Conservation (phyloP, 2,797 vertebrate genomes). For the Agapornis canus region DNA sequence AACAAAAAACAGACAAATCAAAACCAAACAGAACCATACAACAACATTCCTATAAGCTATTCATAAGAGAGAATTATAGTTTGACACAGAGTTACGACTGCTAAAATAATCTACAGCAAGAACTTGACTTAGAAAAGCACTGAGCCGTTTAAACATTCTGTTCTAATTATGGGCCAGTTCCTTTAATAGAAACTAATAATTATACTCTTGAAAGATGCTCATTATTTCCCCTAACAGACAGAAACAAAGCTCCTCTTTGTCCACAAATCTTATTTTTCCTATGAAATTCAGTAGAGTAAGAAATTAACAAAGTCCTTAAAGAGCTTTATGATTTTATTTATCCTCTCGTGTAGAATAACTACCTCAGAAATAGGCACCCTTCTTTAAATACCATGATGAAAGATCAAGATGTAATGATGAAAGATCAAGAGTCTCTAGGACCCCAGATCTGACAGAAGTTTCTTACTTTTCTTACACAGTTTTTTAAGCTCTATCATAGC, state of each 20-base stretch:
- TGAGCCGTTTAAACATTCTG: not conserved
- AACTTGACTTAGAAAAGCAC: not conserved
- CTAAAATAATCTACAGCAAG: not conserved
- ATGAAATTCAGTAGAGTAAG: not conserved
- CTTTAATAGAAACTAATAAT: not conserved
- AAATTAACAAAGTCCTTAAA: not conserved
- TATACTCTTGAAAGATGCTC: not conserved
- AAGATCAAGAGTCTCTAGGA: not conserved
- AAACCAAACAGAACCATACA: not conserved
- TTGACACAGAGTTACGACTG: not conserved
- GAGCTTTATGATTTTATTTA: not conserved
- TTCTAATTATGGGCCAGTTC: not conserved
- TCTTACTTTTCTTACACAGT: not conserved
- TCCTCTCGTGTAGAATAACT: not conserved
- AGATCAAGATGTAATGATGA: not conserved
- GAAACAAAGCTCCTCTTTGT: not conserved
- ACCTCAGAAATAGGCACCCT: not conserved
- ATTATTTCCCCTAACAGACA: not conserved
- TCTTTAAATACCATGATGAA: not conserved
- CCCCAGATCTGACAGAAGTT: not conserved
- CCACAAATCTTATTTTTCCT: not conserved
- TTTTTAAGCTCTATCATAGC: not conserved
- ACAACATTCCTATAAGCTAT: not conserved
- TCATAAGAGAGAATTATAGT: not conserved
- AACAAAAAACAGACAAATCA: not conserved